These are phyloP conservation scores for Amaurobius ferox DNA, from an alignment of 2,888 invertebrate genomes.

Conservation along the genomic window DNA sequence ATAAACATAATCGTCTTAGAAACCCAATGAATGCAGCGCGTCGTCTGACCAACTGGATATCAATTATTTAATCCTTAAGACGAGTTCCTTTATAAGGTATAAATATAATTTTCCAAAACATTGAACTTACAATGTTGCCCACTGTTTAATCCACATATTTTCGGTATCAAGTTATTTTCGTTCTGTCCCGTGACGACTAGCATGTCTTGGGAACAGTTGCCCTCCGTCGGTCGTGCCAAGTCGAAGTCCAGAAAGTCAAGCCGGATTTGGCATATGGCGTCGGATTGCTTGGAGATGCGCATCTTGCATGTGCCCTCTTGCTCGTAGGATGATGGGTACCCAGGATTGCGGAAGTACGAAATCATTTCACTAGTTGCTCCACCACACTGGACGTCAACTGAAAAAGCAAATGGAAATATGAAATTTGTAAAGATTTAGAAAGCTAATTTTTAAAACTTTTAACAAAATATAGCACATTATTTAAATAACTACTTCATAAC, in stretches of 20 bases:
- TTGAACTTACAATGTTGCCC: slow-evolving; percentile 75
- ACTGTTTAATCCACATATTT: slow-evolving; percentile 75
- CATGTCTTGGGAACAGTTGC: slow-evolving; percentile 75
- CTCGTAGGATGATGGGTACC: slow-evolving; percentile 73
- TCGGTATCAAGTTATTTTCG: slow-evolving; percentile 75
- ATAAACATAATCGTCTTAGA: no score
- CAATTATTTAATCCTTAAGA: no score
- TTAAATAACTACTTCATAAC: no score
- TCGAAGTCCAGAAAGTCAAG: slow-evolving; percentile 74
- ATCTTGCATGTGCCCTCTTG: slow-evolving; percentile 72
- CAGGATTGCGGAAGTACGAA: slow-evolving; percentile 75
- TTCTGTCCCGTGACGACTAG: slow-evolving; percentile 74
- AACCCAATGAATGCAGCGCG: no score
- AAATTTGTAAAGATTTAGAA: background rate
- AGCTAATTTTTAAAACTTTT: background rate
- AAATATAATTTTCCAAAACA: no score
- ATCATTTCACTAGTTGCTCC: slow-evolving; percentile 71
- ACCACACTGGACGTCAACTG: slow-evolving; percentile 74
- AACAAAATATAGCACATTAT: no score
- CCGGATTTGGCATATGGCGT: slow-evolving; percentile 74
- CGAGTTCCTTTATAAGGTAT: no score
- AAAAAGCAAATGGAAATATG: background rate
- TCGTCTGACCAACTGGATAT: no score
- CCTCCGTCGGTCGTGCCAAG: slow-evolving; percentile 74
- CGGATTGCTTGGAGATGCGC: slow-evolving; percentile 72